These are phyloP conservation scores for Pseudorectes ferrugineus DNA, from an alignment of 2,113 vertebrate species.

Conservation along the genomic window DNA sequence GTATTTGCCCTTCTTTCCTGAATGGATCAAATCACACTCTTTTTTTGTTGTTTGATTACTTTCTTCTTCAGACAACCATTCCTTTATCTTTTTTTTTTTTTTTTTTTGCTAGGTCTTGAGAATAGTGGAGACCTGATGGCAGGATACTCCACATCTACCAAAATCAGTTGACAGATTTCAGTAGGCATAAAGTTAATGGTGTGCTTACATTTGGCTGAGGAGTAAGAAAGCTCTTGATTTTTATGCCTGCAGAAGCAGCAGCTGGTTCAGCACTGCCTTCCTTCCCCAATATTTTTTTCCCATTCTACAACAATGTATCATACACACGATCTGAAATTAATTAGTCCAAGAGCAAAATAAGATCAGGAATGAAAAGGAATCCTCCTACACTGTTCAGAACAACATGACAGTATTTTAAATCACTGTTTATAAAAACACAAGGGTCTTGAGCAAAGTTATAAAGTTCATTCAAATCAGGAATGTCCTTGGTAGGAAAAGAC, in stretches of 20 bases:
- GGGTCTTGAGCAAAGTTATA: not conserved
- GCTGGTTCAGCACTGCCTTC: not conserved
- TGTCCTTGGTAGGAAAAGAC: not conserved
- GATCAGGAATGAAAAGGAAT: not conserved
- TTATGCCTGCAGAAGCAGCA: not conserved
- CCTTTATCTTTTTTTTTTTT: conserved; percentile 4
- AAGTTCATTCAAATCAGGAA: not conserved
- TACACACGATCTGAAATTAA: not conserved
- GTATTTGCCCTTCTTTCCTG: conserved; percentile 26
- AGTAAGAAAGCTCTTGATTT: not conserved
- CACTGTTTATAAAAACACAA: not conserved
- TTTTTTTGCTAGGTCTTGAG: not conserved
- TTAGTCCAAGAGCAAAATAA: not conserved
- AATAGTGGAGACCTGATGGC: not conserved
- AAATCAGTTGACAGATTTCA: conserved; percentile 9
- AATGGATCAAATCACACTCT: conserved; percentile 4
- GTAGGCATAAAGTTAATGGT: not conserved
- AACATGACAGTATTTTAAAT: not conserved
- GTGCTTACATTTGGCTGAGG: not conserved
- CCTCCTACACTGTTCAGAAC: not conserved
- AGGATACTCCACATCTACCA: not conserved
- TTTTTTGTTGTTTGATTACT: conserved; percentile 7
- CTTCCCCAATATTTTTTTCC: not conserved
- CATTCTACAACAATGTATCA: not conserved
- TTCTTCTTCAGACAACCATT: not conserved